These are phyloP conservation scores for Melanerpes aurifrons DNA, from an alignment of 2,113 vertebrate species.

Conservation along the genomic window DNA sequence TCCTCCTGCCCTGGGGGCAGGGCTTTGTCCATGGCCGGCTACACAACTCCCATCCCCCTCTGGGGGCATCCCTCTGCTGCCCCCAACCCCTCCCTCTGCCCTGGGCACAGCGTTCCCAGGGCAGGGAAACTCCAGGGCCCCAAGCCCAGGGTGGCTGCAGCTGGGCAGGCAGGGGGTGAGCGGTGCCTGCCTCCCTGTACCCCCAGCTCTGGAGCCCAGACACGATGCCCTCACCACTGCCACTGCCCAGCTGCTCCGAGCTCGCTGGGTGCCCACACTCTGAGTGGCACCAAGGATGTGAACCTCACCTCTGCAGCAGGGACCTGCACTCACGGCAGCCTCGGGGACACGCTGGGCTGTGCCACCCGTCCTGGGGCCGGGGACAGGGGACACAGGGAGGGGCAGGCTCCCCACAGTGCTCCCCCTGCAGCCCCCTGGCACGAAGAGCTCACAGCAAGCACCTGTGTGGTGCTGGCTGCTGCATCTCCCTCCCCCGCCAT, in stretches of 20 bases:
- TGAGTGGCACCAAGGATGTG: fast-evolving
- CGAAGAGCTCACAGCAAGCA: not conserved
- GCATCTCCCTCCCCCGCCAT: not conserved
- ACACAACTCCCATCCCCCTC: not conserved
- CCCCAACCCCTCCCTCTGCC: not conserved
- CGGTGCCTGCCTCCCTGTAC: not conserved
- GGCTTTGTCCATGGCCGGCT: not conserved
- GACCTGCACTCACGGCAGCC: not conserved
- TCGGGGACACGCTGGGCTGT: not conserved
- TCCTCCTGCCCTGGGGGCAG: not conserved
- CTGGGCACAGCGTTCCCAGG: not conserved
- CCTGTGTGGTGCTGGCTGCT: not conserved
- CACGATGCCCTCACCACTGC: fast-evolving
- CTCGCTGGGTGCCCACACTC: fast-evolving
- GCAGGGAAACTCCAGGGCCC: not conserved
- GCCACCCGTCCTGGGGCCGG: not conserved
- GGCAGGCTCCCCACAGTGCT: not conserved
- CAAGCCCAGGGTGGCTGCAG: fast-evolving
- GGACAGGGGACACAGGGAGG: not conserved
- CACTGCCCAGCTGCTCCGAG: not conserved
- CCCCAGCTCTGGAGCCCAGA: fast-evolving
- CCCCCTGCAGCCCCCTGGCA: not conserved
- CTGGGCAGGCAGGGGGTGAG: not conserved
- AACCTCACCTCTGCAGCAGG: not conserved
- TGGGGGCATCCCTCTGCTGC: not conserved